Percentiles rank a stretch among this genome's conserved stretches.
These are phyloP conservation scores for Vandiemenella viatica DNA, from an alignment of 2,888 invertebrate genomes.

Conservation along the genomic window DNA sequence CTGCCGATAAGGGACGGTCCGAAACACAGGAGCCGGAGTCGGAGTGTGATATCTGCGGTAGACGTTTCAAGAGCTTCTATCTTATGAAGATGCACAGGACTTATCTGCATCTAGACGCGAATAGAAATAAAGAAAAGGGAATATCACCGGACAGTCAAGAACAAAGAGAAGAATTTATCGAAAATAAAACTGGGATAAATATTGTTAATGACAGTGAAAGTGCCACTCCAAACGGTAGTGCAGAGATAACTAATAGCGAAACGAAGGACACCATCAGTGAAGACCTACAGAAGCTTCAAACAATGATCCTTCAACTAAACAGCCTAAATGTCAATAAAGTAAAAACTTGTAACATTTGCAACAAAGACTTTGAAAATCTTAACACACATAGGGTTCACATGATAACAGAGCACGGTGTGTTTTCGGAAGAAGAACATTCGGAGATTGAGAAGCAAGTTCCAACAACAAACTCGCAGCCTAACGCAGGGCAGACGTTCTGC, in stretches of 20 bases:
- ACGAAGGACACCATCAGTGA: slow-evolving; percentile 61
- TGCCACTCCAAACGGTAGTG: not conserved
- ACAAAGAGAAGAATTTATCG: slow-evolving; percentile 8
- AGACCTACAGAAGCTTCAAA: slow-evolving; percentile 74
- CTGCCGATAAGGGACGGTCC: slow-evolving; percentile 29
- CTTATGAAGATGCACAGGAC: slow-evolving; percentile 30
- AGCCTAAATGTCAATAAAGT: slow-evolving; percentile 50
- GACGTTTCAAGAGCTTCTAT: slow-evolving; percentile 27
- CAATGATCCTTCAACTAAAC: slow-evolving; percentile 79
- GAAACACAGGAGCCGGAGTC: slow-evolving; percentile 21
- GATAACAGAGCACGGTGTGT: slow-evolving; percentile 47
- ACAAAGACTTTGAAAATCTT: slow-evolving; percentile 54
- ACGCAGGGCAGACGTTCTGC: slow-evolving; percentile 25
- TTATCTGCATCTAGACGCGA: slow-evolving; percentile 26
- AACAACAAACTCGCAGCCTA: slow-evolving; percentile 23
- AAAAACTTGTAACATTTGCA: slow-evolving; percentile 49
- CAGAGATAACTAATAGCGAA: no score
- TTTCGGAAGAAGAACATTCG: slow-evolving; percentile 31
- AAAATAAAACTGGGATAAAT: slow-evolving; percentile 8
- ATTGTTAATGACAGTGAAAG: slow-evolving; percentile 6
- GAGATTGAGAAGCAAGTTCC: slow-evolving; percentile 20
- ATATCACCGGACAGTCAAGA: no score
- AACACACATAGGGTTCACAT: slow-evolving; percentile 54
- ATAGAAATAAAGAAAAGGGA: no score
- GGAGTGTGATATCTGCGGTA: slow-evolving; percentile 26